A percentile compares a stretch with the other conserved stretches of the same genome.
Conservation (phyloP, 2,888 invertebrate genomes). For the Meandrusa payeni region DNA sequence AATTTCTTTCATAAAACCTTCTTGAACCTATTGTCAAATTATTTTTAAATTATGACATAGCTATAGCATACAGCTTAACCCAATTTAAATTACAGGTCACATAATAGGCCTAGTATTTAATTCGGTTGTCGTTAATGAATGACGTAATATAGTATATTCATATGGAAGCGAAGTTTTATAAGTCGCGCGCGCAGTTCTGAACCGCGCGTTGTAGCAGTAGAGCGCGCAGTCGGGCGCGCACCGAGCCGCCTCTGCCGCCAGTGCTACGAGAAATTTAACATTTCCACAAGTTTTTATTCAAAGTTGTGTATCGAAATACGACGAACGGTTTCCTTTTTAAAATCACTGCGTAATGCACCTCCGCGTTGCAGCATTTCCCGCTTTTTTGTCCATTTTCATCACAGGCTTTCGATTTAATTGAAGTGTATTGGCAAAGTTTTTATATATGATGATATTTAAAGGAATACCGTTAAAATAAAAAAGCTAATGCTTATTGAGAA, state of each 20-base stretch:
- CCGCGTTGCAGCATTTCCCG: constrained; percentile 34
- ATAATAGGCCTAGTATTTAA: constrained; percentile 28
- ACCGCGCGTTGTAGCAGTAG: constrained; percentile 43
- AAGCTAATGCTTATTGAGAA: neutral
- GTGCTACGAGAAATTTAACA: constrained; percentile 22
- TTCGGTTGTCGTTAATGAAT: constrained; percentile 37
- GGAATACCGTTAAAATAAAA: neutral
- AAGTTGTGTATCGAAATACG: constrained; percentile 27
- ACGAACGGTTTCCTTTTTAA: constrained; percentile 19
- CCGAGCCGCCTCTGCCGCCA: constrained; percentile 32
- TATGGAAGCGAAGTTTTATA: constrained; percentile 36
- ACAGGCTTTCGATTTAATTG: constrained; percentile 5
- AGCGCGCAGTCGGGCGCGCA: constrained; percentile 33
- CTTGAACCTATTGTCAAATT: too few species aligned
- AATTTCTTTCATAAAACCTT: too few species aligned
- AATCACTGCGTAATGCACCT: constrained; percentile 25
- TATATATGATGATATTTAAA: neutral
- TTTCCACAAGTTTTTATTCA: constrained; percentile 26
- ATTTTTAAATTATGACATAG: too few species aligned
- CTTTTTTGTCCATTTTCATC: constrained; percentile 30
- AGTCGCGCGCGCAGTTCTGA: constrained; percentile 47
- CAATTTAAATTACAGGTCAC: constrained; percentile 24
- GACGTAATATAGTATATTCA: constrained; percentile 36
- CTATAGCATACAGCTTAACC: constrained; percentile 10
- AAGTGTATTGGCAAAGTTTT: constrained; percentile 1